These are phyloP conservation scores for Calonectris borealis DNA, from an alignment of 2,113 vertebrate genomes.

Conservation along the genomic window DNA sequence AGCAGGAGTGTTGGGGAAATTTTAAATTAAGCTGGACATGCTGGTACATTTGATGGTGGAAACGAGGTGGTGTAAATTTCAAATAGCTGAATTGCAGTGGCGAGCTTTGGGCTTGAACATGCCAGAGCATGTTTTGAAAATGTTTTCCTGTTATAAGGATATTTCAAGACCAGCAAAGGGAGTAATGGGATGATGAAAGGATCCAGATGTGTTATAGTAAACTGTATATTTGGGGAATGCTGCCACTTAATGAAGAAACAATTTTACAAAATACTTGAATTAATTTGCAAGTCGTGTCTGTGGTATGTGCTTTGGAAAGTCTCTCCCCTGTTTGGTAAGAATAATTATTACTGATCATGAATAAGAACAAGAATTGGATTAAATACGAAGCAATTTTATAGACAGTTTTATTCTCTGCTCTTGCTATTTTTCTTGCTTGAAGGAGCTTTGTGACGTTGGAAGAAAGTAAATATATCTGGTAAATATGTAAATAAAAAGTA, in stretches of 20 bases:
- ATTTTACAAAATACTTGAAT: constrained; percentile 41
- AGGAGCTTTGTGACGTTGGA: not conserved
- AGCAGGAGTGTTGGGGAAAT: not conserved
- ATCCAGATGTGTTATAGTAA: constrained; percentile 50
- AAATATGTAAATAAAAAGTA: not conserved
- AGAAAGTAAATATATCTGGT: not conserved
- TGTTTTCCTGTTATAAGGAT: constrained; percentile 36
- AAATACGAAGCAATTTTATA: not conserved
- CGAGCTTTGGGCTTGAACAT: not conserved
- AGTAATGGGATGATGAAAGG: constrained; percentile 34
- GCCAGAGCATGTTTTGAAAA: constrained; percentile 51
- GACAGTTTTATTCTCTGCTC: not conserved
- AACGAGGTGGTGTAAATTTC: constrained; percentile 24
- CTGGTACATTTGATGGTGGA: not conserved
- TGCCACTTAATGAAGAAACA: constrained; percentile 15
- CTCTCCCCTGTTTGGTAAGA: not conserved
- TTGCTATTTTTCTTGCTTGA: not conserved
- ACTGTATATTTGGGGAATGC: constrained; percentile 2
- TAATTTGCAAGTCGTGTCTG: constrained; percentile 8
- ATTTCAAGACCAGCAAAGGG: constrained; percentile 49
- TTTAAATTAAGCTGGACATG: not conserved
- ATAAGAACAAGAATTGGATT: not conserved
- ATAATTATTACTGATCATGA: not conserved
- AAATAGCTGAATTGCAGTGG: not conserved
- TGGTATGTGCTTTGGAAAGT: constrained; percentile 21